phyloP scores from a whole-genome alignment of 92 coral and sea anemone species.

The Scolanthus callimorphus region DNA sequence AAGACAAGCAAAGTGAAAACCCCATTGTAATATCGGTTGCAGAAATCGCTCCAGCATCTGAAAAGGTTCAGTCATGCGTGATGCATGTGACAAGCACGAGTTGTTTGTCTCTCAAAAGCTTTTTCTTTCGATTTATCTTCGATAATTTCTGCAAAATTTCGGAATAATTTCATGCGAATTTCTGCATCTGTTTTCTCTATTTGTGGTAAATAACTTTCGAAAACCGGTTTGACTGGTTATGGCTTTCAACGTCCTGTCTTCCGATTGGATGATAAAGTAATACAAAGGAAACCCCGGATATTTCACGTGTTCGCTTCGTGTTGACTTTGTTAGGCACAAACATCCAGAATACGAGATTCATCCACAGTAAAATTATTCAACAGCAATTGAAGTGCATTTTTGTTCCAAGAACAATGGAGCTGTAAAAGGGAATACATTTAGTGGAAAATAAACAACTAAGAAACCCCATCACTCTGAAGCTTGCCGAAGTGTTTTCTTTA shows the following conservation, averaged over 20 bases:
- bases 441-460: no score
- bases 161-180: not conserved
- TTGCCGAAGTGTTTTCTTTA: no score
- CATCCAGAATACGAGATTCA: no score
- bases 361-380: no score
- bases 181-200: not conserved
- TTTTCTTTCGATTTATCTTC: no score
- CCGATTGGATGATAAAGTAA: not conserved
- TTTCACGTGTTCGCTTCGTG: not conserved
- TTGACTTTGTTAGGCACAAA: no score
- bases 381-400: no score
- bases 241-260: not conserved
- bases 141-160: not conserved
- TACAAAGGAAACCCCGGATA: not conserved
- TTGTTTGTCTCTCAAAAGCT: no score
- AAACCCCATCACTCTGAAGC: no score
- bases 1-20: slow-evolving; percentile 20
- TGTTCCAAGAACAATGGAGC: no score
- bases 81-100: slow-evolving; percentile 33
- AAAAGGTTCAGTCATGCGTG: slow-evolving; percentile 25
- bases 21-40: not conserved
- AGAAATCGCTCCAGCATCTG: not conserved
- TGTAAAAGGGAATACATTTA: no score
- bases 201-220: not conserved
- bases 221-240: not conserved